Evolutionary conservation across 2,113 vertebrate species (phyloP), one percentile per base, ranked within the genome.

Genomic region (Rafetus swinhoei): DNA sequence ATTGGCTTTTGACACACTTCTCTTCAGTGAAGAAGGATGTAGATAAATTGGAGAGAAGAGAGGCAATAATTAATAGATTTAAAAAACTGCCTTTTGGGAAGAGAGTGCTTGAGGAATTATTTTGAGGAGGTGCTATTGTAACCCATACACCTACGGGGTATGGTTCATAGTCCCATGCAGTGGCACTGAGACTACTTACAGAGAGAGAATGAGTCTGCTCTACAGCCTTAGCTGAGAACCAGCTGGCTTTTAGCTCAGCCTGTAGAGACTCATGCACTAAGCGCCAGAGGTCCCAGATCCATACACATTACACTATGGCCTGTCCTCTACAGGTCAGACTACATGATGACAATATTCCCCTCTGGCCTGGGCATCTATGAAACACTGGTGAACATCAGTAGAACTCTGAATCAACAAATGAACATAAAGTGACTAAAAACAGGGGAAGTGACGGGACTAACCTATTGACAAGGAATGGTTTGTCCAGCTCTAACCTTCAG

Each of bases 371-470:
- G 62, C 32, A 7, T n/a, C 62, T n/a, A 32, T 65, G 62, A 65
- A 65, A 32, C 62, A 65, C 62, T 21, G 87, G 79, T 82, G 72
- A 79, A 45, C 0, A 0, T 21, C 35, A 83, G 27, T 8, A 54
- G 32, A 24, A 6, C 39, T 5, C 29, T 53, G 2, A 72, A 4
- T 81, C 69, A 57, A 72, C 55, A 87, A 95, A 72, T 45, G 45
- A 45, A 45, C 45, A 45, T 45, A 45, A 18, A 76, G 72, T 74
- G 72, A 39, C 4, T 39, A 35, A 6, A 9, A 12, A 80, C 93
- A 62, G n/a, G 10, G 6, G n/a, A 24, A n/a, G 0, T 80, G 19
- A 0, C 62, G 62, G 2, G 35, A 32, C 60, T 7, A 16, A 81
- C 24, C 6, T 45, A 45, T 45, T 45, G 45, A 45, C 5, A 0